These are phyloP conservation scores for Acanthisitta chloris DNA, from an alignment of 2,113 vertebrate genomes.

Conservation along the genomic window DNA sequence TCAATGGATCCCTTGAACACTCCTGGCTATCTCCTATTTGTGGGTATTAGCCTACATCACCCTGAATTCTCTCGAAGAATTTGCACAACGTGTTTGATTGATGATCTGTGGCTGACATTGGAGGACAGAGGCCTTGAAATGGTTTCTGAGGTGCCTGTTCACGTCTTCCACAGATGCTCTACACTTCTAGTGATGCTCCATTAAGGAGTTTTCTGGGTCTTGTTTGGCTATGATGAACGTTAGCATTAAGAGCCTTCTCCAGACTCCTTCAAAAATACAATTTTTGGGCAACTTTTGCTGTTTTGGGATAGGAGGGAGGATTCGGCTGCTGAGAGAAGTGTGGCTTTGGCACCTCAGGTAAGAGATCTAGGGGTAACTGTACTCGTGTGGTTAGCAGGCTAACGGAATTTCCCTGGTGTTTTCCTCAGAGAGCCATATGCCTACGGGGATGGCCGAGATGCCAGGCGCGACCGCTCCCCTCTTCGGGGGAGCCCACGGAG, in stretches of 20 bases:
- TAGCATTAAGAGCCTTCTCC: neutral
- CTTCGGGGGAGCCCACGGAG: slow-evolving; percentile 79
- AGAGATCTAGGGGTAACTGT: neutral
- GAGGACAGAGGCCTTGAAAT: neutral
- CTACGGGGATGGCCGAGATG: slow-evolving; percentile 80
- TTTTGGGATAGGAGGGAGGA: slow-evolving; percentile 24
- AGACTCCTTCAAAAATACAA: neutral
- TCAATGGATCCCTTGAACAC: neutral
- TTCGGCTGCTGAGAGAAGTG: neutral
- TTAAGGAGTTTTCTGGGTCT: neutral
- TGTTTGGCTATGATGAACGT: neutral
- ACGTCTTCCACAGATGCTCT: neutral
- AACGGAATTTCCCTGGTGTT: slow-evolving; percentile 43
- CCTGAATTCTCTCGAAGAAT: neutral
- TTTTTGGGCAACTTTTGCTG: neutral
- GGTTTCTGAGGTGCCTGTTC: neutral
- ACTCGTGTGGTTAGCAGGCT: neutral
- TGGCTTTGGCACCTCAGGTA: neutral
- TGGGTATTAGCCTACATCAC: neutral
- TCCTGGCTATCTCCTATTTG: neutral
- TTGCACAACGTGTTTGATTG: neutral
- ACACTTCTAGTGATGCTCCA: neutral
- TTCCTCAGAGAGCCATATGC: slow-evolving; percentile 78
- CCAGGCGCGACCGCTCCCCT: slow-evolving; percentile 78
- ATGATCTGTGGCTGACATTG: neutral